phyloP scores from a whole-genome alignment of 1,140 invertebrate species.

The Rhynchophorus ferrugineus region DNA sequence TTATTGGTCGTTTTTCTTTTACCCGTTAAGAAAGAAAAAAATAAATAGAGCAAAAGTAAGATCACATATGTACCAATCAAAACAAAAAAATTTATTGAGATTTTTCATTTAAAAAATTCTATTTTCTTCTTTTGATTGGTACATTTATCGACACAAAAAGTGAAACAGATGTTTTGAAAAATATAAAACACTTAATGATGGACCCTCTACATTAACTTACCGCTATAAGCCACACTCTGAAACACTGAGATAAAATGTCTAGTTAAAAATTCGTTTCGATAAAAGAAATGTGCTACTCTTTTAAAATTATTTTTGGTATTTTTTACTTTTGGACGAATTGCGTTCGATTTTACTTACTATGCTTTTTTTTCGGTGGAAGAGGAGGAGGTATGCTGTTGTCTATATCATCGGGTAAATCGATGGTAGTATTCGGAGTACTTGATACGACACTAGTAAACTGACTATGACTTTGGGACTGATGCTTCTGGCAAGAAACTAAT shows the following conservation, averaged over 20 bases:
- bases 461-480: constrained; percentile 36
- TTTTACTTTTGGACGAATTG: not conserved
- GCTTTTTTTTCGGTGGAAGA: constrained; percentile 82
- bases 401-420: constrained; percentile 3
- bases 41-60: too few relatives aligned
- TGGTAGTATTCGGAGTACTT: not conserved
- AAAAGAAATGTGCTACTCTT: too few relatives aligned
- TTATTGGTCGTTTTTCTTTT: too few relatives aligned
- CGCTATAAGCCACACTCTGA: constrained; percentile 88
- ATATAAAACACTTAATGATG: too few relatives aligned
- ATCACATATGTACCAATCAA: too few relatives aligned
- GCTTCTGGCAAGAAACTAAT: constrained; percentile 48
- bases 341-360: constrained; percentile 65
- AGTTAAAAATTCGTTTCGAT: constrained; percentile 21
- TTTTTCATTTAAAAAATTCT: too few relatives aligned
- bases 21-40: too few relatives aligned
- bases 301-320: too few relatives aligned
- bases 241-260: constrained; percentile 55
- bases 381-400: constrained; percentile 70
- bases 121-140: too few relatives aligned
- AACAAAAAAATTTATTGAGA: too few relatives aligned
- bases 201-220: constrained; percentile 61
- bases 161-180: too few relatives aligned
- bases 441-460: constrained; percentile 2
- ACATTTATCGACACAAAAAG: too few relatives aligned